These are phyloP conservation scores for Altica lythri DNA, from an alignment of 2,888 invertebrate genomes.

Conservation along the genomic window DNA sequence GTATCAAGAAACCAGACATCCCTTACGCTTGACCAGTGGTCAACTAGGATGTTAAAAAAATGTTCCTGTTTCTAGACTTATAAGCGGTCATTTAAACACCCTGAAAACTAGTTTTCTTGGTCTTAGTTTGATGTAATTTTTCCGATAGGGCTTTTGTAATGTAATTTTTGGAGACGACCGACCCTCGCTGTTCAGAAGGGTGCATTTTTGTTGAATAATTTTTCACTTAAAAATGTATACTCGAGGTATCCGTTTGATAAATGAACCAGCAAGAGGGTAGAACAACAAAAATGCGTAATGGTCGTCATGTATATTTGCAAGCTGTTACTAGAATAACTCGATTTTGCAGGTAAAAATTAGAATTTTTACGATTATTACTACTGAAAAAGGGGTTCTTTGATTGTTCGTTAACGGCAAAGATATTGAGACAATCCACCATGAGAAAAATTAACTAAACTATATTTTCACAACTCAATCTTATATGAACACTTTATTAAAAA, in stretches of 20 bases:
- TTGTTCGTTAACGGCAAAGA: too few relatives aligned
- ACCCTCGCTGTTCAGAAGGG: conserved; percentile 26
- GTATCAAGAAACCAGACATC: too few relatives aligned
- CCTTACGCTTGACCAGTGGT: too few relatives aligned
- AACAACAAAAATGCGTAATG: conserved; percentile 30
- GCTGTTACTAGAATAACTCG: conserved; percentile 28
- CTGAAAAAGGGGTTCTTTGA: conserved; percentile 5
- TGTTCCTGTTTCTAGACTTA: too few relatives aligned
- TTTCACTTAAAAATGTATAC: conserved; percentile 34
- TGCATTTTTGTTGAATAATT: conserved; percentile 32
- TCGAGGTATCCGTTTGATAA: conserved; percentile 15
- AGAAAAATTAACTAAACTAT: too few relatives aligned
- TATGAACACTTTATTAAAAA: too few relatives aligned
- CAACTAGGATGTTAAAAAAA: too few relatives aligned
- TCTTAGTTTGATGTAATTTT: too few relatives aligned
- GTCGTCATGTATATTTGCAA: conserved; percentile 16
- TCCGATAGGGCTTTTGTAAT: conserved; percentile 40
- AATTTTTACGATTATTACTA: conserved; percentile 24
- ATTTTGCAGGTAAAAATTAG: conserved; percentile 32
- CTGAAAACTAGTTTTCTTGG: too few relatives aligned
- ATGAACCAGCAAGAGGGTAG: conserved; percentile 17
- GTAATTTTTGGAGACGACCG: conserved; percentile 42
- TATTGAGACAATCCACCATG: too few relatives aligned
- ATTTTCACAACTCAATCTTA: too few relatives aligned
- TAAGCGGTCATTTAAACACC: too few relatives aligned